Percentiles rank a stretch among this genome's conserved stretches.
phyloP scores from a whole-genome alignment of 92 coral and sea anemone species.

The Phenganax subtilis region DNA sequence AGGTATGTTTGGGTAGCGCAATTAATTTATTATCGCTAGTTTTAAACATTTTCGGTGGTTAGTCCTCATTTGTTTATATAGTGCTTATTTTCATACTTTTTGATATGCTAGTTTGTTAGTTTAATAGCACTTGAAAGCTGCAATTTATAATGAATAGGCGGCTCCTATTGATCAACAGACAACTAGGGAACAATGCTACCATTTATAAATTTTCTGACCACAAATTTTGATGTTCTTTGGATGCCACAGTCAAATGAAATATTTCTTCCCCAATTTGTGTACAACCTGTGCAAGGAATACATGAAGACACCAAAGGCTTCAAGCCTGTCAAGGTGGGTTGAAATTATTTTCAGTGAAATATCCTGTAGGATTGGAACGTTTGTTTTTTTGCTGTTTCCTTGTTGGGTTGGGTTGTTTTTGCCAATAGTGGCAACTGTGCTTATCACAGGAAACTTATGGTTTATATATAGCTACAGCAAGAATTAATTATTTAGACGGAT shows the following conservation, averaged over 20 bases:
- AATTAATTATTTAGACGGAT: too few relatives aligned
- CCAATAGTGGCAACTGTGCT: too few relatives aligned
- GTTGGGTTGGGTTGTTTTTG: too few relatives aligned
- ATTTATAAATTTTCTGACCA: slow-evolving; percentile 42
- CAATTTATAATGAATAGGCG: not conserved
- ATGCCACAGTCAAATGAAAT: slow-evolving; percentile 44
- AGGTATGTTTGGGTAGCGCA: slow-evolving; percentile 14
- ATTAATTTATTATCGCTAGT: too few relatives aligned
- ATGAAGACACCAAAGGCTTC: not conserved
- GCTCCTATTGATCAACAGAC: slow-evolving; percentile 37
- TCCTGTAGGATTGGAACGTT: too few relatives aligned
- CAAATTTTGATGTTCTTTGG: slow-evolving; percentile 44
- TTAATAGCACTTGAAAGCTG: not conserved
- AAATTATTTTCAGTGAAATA: too few relatives aligned
- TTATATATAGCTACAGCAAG: too few relatives aligned
- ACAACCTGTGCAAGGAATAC: slow-evolving; percentile 46
- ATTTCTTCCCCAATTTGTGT: slow-evolving; percentile 49
- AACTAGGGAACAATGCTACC: slow-evolving; percentile 42
- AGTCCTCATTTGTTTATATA: not conserved
- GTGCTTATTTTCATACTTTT: slow-evolving; percentile 15
- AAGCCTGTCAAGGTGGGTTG: too few relatives aligned
- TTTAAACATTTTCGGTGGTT: not conserved
- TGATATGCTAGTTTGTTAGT: not conserved
- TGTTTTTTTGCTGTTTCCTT: too few relatives aligned
- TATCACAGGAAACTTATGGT: too few relatives aligned